Evolutionary conservation across 2,797 vertebrate genomes (phyloP), one percentile per base, ranked within the genome.

Genomic region (Urosaurus nigricauda): DNA sequence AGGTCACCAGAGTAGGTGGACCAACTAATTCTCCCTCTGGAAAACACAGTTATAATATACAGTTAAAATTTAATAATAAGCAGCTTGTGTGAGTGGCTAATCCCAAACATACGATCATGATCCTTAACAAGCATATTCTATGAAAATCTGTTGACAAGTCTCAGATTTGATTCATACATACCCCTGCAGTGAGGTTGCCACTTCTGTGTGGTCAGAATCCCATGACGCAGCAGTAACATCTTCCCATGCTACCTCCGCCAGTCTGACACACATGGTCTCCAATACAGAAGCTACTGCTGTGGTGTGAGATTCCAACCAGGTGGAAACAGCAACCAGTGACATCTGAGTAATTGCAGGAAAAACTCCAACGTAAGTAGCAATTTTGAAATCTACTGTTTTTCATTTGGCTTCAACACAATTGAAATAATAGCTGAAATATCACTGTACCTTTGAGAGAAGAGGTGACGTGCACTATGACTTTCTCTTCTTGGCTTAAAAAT

Each of bases 401-500:
- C 19, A 47, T 56, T 2, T 73, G 37, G 5, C 5, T 65, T 74
- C 19, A 75, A 32, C 19, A 19, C 56, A 56, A 74, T 47, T 13
- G 13, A 56, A 63, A 14, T n/a, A 85, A 11, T 77, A 75, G 19
- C 8, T 16, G 8, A 80, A 77, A 51, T 1, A 70, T 84, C 91
- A 91, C 91, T 96, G 90, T 97, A 97, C 99, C 99, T 98, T 98
- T 97, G 87, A 98, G 96, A 90, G 98, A 96, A 74, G 97, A 96
- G 37, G 98, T 97, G 88, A 98, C 97, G 3, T 98, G 98, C 87
- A 98, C 97, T 83, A 98, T 95, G 19, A 98, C 97, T 90, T 98
- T 98, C 60, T 97, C 98, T 77, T 98, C 98, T 93, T 96, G 97
- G 92, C 98, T 98, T 83, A 99, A 97, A 96, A 98, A 99, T 92